phyloP scores from a whole-genome alignment of 2,113 vertebrate genomes.

The Meriones unguiculatus region DNA sequence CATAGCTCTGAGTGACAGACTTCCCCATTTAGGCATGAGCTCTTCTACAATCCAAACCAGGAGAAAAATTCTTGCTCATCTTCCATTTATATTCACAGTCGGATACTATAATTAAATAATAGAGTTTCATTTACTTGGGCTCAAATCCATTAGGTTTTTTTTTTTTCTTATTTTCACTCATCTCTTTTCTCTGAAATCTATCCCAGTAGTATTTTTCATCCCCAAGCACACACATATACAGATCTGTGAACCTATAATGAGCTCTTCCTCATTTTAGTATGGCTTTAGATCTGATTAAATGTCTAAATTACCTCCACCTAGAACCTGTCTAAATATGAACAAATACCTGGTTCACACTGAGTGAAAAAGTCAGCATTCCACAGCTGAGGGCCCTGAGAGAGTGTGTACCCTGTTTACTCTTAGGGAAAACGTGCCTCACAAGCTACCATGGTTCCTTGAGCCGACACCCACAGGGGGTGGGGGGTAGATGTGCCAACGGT shows the following conservation, averaged over 20 bases:
- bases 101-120: conserved; percentile 78
- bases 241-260: conserved; percentile 79
- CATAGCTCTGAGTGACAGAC: conserved; percentile 65
- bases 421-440: conserved; percentile 73
- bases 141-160: conserved; percentile 72
- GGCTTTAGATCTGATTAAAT: conserved; percentile 82
- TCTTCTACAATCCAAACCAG: conserved; percentile 42
- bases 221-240: conserved; percentile 78
- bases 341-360: conserved; percentile 76
- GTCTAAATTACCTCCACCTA: conserved; percentile 84
- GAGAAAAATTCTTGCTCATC: conserved; percentile 12
- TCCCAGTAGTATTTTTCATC: conserved; percentile 75
- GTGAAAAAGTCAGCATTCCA: conserved; percentile 82
- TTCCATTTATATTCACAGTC: conserved; percentile 74
- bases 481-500: conserved; percentile 75
- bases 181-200: conserved; percentile 71
- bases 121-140: conserved; percentile 78
- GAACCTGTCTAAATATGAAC: conserved; percentile 81
- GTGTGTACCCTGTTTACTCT: conserved; percentile 67
- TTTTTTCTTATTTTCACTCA: conserved; percentile 69
- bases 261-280: conserved; percentile 73
- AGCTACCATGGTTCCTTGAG: conserved; percentile 72
- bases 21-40: conserved; percentile 68
- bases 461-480: conserved; percentile 65
- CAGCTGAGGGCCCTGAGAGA: conserved; percentile 80